These are phyloP conservation scores for Cololabis saira DNA, from an alignment of 2,113 vertebrate species.

Conservation along the genomic window DNA sequence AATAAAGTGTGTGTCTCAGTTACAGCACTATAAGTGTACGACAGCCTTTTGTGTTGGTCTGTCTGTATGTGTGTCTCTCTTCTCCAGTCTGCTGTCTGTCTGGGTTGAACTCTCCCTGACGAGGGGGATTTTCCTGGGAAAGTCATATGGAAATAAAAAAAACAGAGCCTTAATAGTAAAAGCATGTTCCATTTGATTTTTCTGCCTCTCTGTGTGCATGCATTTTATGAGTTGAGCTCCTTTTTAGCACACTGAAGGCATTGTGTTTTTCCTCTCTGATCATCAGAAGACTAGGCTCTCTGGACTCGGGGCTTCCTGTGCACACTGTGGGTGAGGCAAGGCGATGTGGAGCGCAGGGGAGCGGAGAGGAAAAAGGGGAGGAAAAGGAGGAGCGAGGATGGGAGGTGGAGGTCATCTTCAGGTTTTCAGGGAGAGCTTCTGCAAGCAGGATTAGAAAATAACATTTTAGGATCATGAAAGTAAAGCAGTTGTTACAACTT, in stretches of 20 bases:
- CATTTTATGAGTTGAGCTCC: conserved; percentile 71
- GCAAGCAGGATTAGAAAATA: background rate
- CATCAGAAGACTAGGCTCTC: conserved; percentile 64
- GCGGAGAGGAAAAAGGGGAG: background rate
- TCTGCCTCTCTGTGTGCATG: conserved; percentile 52
- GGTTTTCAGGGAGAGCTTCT: conserved; percentile 15
- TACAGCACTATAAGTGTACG: conserved; percentile 21
- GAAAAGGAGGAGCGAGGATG: background rate
- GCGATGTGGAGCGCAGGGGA: conserved; percentile 24
- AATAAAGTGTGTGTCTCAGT: conserved; percentile 36
- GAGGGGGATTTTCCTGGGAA: conserved; percentile 81
- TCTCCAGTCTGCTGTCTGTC: conserved; percentile 72
- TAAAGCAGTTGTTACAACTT: too few relatives aligned
- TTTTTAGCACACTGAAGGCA: conserved; percentile 75
- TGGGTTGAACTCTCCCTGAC: conserved; percentile 67
- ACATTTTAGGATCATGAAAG: too few relatives aligned
- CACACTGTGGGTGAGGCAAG: conserved; percentile 61
- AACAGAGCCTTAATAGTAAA: conserved; percentile 72
- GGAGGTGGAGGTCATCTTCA: conserved; percentile 46
- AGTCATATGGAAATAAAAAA: conserved; percentile 76
- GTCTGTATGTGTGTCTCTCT: conserved; percentile 56
- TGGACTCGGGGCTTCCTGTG: conserved; percentile 73
- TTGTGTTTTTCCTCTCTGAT: conserved; percentile 76
- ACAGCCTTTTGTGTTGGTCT: conserved; percentile 39
- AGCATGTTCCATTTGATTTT: conserved; percentile 76